Conservation (phyloP, 2,888 invertebrate genomes). For the Epirrhoe tristata region DNA sequence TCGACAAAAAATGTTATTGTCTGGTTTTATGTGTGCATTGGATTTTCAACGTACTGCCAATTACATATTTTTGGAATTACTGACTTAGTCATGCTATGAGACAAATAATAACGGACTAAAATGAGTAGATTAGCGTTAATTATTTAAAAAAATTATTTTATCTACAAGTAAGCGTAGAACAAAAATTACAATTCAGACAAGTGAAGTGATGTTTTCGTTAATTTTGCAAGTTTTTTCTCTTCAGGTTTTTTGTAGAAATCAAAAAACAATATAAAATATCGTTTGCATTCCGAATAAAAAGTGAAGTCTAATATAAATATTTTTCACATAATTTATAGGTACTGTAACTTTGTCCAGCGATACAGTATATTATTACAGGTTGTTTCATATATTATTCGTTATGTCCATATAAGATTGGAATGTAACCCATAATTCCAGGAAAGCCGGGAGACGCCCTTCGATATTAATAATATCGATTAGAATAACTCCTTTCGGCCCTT, state of each 20-base stretch:
- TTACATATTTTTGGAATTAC: not conserved
- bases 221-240: no score
- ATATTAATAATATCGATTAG: conserved; percentile 63
- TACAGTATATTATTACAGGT: not conserved
- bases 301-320: not conserved
- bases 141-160: no score
- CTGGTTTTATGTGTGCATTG: conserved; percentile 5
- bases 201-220: no score
- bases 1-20: conserved; percentile 12
- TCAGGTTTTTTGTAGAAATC: no score
- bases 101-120: no score
- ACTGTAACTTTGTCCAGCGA: not conserved
- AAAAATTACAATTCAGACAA: no score
- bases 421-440: conserved; percentile 47
- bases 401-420: conserved; percentile 33
- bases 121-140: no score
- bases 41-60: not conserved
- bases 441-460: conserved; percentile 44
- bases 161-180: no score
- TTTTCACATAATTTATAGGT: not conserved
- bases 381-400: not conserved
- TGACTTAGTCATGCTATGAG: no score
- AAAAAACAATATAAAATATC: no score
- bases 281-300: no score
- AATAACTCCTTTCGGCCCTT: conserved; percentile 44